Evolutionary conservation across 2,888 invertebrate genomes (phyloP), one percentile per base, ranked within the genome.

Genomic region (Stegophylla sp.): DNA sequence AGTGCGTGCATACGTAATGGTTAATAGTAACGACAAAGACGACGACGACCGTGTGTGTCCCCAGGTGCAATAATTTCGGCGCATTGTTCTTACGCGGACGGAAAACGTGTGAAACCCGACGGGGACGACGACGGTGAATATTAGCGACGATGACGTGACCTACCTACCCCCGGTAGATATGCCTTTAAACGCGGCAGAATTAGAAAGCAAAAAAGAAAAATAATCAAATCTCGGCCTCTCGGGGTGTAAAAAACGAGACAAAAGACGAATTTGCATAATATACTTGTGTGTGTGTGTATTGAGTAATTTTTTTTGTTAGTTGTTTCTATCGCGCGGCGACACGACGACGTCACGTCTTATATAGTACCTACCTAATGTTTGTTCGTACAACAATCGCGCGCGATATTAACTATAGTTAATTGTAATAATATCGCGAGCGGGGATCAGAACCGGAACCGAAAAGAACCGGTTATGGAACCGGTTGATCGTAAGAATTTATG

Each of bases 31-130:
- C n/a, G n/a, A 3, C 41, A 69, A 53, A 15, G 10, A 48, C 12
- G 13, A 12, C 12, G 5, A 15, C 3, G 9, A n/a, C 67, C 34
- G 53, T 71, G 23, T 41, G n/a, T n/a, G n/a, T n/a, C n/a, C n/a
- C 71, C 53, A 71, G 53, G 53, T 71, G 53, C 34, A 53, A 53
- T 41, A 71, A 53, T 71, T 9, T 15, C 12, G 12, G 4, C 45
- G 1, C 53, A 71, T 71, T 71, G 71, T 71, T 71, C 71, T 71
- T 67, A 34, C 56, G 56, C 56, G 56, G 45, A 45, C n/a, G 28
- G 20, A 63, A 51, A 64, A 63, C 75, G 75, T 75, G 75, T 66
- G 75, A 75, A 75, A 75, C 75, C 23, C 75, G 63, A 75, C 75
- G 51, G 75, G 64, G 64, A 66, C 41, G 71, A 51, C 53, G 20